Evolutionary conservation across 1,140 invertebrate genomes (phyloP), one percentile per base, ranked within the genome.

Genomic region (Bombus waltoni): DNA sequence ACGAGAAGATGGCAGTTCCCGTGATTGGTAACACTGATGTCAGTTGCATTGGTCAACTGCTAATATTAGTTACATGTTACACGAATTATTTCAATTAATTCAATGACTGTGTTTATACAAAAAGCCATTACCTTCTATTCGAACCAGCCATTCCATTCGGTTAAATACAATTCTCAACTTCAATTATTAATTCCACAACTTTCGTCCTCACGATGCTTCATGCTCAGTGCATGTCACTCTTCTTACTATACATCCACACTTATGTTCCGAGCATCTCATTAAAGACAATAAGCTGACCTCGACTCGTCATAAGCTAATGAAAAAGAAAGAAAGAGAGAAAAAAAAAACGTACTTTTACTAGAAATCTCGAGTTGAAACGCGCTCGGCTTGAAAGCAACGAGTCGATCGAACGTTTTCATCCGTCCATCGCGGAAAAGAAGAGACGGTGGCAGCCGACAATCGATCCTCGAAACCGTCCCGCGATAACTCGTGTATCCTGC

Each of bases 401-500:
- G 32, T 22, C 75, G 75, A 70, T 73, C 11, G 62, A 59, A 42
- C n/a, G 57, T 65, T n/a, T 40, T 44, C 80, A 53, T 59, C 35
- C 78, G 53, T 65, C 42, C 32, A 75, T 82, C 57, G 71, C 15
- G 32, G 65, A n/a, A 82, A 82, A 65, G 38, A 44, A 68, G 57
- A 35, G 40, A 44, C 68, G 32, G n/a, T 8, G n/a, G 22, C 9
- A 13, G 25, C 22, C 53, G 81, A 40, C 62, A 47, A 85, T 85
- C 77, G 83, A 85, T 85, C 76, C 57, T 85, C 68, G 83, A 79
- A 85, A 65, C 40, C 42, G 66, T 72, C 76, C 15, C 13, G 28
- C 77, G 83, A 85, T 85, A 85, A 85, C 82, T 72, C 77, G 83
- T 32, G 62, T 85, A 85, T 85, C 83, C 78, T 85, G 79, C 78